A percentile compares a stretch with the other conserved stretches of the same genome.
Conservation (phyloP, 1,140 invertebrate species). For the Cheumatopsyche charites region DNA sequence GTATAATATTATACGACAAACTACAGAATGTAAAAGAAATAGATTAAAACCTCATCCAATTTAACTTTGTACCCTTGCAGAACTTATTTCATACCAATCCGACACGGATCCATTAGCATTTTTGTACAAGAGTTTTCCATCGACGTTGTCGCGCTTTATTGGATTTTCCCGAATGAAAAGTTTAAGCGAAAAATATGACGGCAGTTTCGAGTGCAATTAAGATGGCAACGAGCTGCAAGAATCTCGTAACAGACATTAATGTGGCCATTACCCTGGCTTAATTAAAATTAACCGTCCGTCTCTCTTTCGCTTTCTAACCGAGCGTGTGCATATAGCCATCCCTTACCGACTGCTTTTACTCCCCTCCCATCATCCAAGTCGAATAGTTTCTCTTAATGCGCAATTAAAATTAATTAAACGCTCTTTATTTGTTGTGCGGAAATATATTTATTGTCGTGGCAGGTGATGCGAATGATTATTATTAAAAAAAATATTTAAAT, state of each 20-base stretch:
- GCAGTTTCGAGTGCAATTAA: constrained; percentile 43
- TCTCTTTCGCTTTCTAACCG: neutral
- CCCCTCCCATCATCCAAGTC: too few relatives aligned
- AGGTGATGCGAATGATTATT: too few relatives aligned
- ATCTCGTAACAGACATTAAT: constrained; percentile 41
- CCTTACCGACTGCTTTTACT: neutral
- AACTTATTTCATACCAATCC: too few relatives aligned
- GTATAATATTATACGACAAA: too few relatives aligned
- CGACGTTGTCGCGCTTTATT: constrained; percentile 22
- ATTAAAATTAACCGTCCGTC: constrained; percentile 43
- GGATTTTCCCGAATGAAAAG: constrained; percentile 34
- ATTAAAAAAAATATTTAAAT: too few relatives aligned
- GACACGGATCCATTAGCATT: neutral
- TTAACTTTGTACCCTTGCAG: too few relatives aligned
- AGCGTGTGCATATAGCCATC: too few relatives aligned
- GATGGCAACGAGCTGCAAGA: constrained; percentile 43
- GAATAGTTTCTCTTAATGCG: constrained; percentile 30
- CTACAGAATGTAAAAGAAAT: too few relatives aligned
- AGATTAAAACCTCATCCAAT: too few relatives aligned
- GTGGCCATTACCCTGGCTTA: constrained; percentile 40
- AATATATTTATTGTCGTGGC: too few relatives aligned
- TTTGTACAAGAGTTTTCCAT: neutral
- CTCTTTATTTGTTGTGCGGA: too few relatives aligned
- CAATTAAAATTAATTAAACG: constrained; percentile 38
- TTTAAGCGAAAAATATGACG: constrained; percentile 40